A percentile compares a stretch with the other conserved stretches of the same genome.
phyloP scores from a whole-genome alignment of 2,113 vertebrate genomes.

The Sturnus vulgaris region DNA sequence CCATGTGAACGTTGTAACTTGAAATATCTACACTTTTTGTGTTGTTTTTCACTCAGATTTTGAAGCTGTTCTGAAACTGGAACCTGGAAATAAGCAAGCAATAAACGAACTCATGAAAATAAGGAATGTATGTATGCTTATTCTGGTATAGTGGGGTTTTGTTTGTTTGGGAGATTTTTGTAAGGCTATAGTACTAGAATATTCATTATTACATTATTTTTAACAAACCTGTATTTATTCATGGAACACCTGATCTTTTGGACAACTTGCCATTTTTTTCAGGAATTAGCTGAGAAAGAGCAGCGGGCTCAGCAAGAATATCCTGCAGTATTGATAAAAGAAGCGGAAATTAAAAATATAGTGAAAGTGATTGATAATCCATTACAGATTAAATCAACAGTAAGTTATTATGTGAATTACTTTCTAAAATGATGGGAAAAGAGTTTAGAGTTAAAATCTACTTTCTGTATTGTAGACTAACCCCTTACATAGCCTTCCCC shows the following conservation, averaged over 20 bases:
- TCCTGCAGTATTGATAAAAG: constrained; percentile 56
- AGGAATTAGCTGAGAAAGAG: constrained; percentile 75
- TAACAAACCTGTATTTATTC: neutral
- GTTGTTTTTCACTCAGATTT: constrained; percentile 79
- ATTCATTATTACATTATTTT: neutral
- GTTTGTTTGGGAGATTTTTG: neutral
- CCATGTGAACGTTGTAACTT: neutral
- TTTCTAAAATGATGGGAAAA: neutral
- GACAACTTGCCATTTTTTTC: constrained; percentile 11
- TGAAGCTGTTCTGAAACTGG: constrained; percentile 85
- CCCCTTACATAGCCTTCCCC: neutral
- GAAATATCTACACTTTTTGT: neutral
- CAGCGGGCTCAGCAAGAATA: constrained; percentile 28
- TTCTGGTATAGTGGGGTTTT: neutral
- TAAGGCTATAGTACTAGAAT: neutral
- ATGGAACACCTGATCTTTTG: neutral
- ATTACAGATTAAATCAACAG: constrained; percentile 75
- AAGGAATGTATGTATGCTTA: constrained; percentile 72
- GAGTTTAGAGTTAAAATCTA: neutral
- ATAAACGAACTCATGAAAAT: constrained; percentile 87
- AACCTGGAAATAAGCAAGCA: constrained; percentile 96
- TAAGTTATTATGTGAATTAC: constrained; percentile 69
- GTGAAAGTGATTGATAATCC: constrained; percentile 80
- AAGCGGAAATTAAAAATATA: constrained; percentile 71
- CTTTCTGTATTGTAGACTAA: neutral